A percentile compares a stretch with the other conserved stretches of the same genome.
These are phyloP conservation scores for Tamias sibiricus DNA, from an alignment of 2,113 vertebrate species.

Conservation along the genomic window DNA sequence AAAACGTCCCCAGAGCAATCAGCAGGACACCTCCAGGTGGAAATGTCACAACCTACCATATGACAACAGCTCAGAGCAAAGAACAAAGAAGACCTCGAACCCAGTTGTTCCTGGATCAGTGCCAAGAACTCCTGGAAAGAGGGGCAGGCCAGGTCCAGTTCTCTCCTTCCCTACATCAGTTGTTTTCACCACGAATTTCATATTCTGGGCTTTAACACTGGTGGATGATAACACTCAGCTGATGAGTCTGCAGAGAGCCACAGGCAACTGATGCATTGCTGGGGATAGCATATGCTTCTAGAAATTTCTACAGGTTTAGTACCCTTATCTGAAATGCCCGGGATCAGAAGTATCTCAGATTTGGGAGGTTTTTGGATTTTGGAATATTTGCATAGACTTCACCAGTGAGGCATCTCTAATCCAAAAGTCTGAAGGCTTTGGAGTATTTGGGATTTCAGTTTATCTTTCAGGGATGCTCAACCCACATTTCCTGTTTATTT, in stretches of 20 bases:
- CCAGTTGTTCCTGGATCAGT: background rate
- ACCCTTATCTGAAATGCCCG: background rate
- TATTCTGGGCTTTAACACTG: background rate
- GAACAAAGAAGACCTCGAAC: slow-evolving; percentile 26
- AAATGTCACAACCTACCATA: slow-evolving; percentile 65
- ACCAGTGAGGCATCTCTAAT: background rate
- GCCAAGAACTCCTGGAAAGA: background rate
- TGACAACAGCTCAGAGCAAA: slow-evolving; percentile 61
- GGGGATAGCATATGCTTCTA: background rate
- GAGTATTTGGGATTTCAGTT: background rate
- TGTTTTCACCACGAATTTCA: background rate
- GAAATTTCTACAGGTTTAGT: background rate
- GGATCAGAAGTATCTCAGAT: background rate
- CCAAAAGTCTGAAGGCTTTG: background rate
- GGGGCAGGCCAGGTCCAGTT: background rate
- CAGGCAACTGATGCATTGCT: background rate
- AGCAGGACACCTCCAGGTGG: slow-evolving; percentile 50
- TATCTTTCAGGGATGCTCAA: background rate
- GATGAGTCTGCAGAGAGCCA: background rate
- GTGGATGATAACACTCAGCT: background rate
- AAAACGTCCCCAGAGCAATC: slow-evolving; percentile 69
- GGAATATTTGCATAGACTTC: background rate
- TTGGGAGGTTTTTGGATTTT: background rate
- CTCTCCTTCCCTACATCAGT: background rate
- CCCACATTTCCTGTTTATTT: background rate